Evolutionary conservation across 2,113 vertebrate species (phyloP).

Genomic region (Steatornis caripensis): DNA sequence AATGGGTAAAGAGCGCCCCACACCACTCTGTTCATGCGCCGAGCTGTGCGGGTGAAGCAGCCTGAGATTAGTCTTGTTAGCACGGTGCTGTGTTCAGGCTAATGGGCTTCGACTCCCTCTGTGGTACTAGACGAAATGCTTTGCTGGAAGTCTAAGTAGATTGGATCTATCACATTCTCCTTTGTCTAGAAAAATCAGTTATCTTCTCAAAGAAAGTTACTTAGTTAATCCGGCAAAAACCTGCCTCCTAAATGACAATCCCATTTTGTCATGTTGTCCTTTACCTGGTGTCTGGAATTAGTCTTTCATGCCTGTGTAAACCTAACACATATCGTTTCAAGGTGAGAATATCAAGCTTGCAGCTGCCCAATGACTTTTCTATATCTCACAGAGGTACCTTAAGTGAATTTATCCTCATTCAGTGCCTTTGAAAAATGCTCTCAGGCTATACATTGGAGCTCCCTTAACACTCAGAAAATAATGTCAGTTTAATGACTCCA

Average conservation of each 20-base stretch:
- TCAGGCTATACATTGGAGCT: neutral
- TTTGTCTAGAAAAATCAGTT: neutral
- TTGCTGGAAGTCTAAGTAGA: neutral
- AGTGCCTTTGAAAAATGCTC: neutral
- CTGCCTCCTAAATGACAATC: neutral
- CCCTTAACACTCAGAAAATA: neutral
- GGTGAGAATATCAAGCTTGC: neutral
- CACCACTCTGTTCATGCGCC: fast-evolving
- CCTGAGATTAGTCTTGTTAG: neutral
- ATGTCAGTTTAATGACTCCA: neutral
- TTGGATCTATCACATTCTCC: neutral
- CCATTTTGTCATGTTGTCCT: neutral
- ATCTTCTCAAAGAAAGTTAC: neutral
- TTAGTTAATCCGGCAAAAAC: neutral
- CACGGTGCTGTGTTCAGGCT: neutral
- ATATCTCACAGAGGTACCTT: neutral
- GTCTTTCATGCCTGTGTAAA: neutral
- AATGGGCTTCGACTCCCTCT: neutral
- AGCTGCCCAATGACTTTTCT: neutral
- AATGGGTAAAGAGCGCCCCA: neutral
- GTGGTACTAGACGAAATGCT: neutral
- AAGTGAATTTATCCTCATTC: neutral
- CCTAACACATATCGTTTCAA: neutral
- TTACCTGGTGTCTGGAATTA: neutral
- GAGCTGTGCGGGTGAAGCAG: neutral